Evolutionary conservation across 1,140 invertebrate species (phyloP).

Genomic region (Drosophila pseudoananassae): DNA sequence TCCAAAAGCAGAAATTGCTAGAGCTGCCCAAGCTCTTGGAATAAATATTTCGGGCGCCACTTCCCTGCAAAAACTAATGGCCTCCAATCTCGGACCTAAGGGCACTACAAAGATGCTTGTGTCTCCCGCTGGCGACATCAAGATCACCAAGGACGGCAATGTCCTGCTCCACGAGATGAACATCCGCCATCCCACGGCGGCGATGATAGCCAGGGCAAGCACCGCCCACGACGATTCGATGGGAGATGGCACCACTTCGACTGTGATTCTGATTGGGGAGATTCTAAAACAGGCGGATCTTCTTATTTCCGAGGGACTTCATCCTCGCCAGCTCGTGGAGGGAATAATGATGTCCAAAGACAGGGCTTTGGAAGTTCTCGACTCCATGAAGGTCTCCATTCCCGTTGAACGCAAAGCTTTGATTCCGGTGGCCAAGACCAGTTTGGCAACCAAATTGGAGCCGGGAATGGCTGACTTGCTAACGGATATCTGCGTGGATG

Average conservation of each 20-base stretch:
- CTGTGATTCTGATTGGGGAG: conserved; percentile 98
- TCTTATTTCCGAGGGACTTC: conserved; percentile 96
- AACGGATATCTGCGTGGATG: conserved; percentile 95
- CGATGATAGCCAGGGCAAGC: conserved; percentile 97
- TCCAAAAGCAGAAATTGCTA: conserved; percentile 99
- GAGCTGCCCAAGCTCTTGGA: conserved; percentile 97
- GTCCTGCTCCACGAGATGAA: conserved; percentile 99
- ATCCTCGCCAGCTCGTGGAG: conserved; percentile 97
- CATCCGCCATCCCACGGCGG: conserved; percentile 99
- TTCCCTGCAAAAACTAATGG: conserved; percentile 99
- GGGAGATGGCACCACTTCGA: conserved; percentile 99
- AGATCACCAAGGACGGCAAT: conserved; percentile 99
- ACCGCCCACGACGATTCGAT: conserved; percentile 99
- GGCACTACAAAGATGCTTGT: conserved; percentile 99
- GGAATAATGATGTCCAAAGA: conserved; percentile 95
- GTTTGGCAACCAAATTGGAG: conserved; percentile 96
- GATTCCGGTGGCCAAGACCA: conserved; percentile 94
- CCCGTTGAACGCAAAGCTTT: conserved; percentile 89
- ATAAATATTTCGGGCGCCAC: conserved; percentile 98
- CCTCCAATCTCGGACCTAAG: conserved; percentile 98
- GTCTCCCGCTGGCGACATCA: conserved; percentile 98
- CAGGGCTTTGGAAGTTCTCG: conserved; percentile 95
- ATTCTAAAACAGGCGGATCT: conserved; percentile 98
- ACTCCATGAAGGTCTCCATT: conserved; percentile 90
- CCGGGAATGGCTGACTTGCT: conserved; percentile 94